Evolutionary conservation across 2,113 vertebrate genomes (phyloP).

Genomic region (Neotoma lepida): DNA sequence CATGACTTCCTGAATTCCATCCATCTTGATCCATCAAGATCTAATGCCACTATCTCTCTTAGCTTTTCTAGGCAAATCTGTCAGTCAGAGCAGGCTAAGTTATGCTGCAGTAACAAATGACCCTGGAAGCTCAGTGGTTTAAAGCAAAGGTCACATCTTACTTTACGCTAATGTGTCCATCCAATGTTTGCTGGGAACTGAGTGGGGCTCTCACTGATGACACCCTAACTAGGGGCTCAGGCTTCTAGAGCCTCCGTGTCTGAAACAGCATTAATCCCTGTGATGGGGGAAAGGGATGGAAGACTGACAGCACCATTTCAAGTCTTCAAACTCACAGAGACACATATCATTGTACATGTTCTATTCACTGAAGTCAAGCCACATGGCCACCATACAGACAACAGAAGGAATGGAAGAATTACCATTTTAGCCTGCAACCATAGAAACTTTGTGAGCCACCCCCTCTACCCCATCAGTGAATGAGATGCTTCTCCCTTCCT

Average conservation of each 20-base stretch:
- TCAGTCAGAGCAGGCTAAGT: background rate
- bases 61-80: background rate
- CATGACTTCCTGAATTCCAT: background rate
- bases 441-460: background rate
- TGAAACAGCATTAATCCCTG: background rate
- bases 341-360: background rate
- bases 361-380: background rate
- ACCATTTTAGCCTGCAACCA: background rate
- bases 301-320: background rate
- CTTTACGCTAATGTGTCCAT: background rate
- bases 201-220: background rate
- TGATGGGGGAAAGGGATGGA: background rate
- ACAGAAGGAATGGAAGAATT: background rate
- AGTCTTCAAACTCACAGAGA: background rate
- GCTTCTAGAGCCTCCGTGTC: background rate
- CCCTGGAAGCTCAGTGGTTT: background rate
- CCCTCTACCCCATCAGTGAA: background rate
- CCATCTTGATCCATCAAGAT: background rate
- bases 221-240: background rate
- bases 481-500: background rate
- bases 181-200: background rate
- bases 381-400: background rate
- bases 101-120: slow-evolving; percentile 30
- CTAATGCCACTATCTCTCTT: background rate
- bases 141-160: slow-evolving; percentile 31